Base-by-base conservation (phyloP, 2,113 vertebrate species). In the Osmerus eperlanus region DNA sequence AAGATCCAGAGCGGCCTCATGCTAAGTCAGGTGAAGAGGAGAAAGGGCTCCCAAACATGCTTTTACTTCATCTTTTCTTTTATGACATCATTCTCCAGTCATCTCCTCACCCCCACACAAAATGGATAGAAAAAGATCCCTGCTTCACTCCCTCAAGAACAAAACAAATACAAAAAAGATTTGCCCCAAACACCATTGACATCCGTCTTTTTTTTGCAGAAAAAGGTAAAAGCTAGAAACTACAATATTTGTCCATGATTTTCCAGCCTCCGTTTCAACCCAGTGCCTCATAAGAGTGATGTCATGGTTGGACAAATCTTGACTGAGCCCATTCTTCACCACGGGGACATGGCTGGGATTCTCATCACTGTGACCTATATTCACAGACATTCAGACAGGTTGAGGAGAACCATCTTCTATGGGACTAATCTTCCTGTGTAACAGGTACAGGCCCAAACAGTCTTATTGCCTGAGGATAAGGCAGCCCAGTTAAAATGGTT, bases 351-450 rank as follows among this genome's bases (percentile, higher is more conserved):
- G 61, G 73, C 83, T 89, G 89, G 28, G 70, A 81, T 81, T 86
- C 80, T 90, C 89, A 86, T 89, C 84, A 75, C 83, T 9, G 51
- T 84, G 78, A 81, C 81, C 79, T 83, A 87, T 78, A 84, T 87
- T 84, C 71, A 65, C 58, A 78, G 74, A 71, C 25, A 68, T 53
- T 68, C 68, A 77, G 62, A 81, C 76, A 53, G 18, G 51, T 71
- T 61, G 62, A 18, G 72, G 59, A 9, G 47, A 28, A 12, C 12
- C 18, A 14, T 59, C 58, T 3, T 47, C 28, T 29, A 28, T 7
- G 61, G 52, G 60, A 61, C 13, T 80, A 64, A 21, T 1, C 32
- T 15, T 62, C 61, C 62, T 76, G 51, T 2, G 14, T 68, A 23
- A 5, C 29, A 25, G 52, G 9, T 12, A 12, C 15, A 29, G 21